These are phyloP conservation scores for Drosophila hydei DNA, from an alignment of 1,140 invertebrate genomes.

Conservation along the genomic window DNA sequence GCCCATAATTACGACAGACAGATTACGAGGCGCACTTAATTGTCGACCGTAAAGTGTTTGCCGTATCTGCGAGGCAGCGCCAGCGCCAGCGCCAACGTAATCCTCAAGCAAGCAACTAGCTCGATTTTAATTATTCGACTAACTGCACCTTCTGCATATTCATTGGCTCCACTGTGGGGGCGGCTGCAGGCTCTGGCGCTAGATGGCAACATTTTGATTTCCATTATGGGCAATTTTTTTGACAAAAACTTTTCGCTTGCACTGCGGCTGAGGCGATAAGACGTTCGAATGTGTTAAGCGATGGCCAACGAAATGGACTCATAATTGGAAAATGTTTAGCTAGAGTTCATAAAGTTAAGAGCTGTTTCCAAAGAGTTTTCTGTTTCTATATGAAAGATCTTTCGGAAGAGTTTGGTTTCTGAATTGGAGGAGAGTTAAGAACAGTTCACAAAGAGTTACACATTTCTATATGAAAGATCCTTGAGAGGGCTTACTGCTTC, in stretches of 20 bases:
- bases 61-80: constrained; percentile 49
- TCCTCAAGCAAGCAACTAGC: constrained; percentile 31
- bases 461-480: no score
- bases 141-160: constrained; percentile 61
- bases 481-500: no score
- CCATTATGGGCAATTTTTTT: constrained; percentile 48
- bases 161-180: constrained; percentile 43
- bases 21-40: constrained; percentile 73
- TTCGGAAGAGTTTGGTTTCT: neutral
- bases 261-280: constrained; percentile 60
- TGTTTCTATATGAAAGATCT: neutral
- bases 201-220: constrained; percentile 58
- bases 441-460: no score
- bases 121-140: constrained; percentile 77
- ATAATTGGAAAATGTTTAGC: constrained; percentile 20
- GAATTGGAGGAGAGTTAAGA: no score
- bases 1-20: constrained; percentile 79
- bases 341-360: no score
- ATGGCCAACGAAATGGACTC: constrained; percentile 21
- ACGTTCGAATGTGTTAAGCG: constrained; percentile 43
- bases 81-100: constrained; percentile 22
- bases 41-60: constrained; percentile 69
- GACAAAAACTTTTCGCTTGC: constrained; percentile 51
- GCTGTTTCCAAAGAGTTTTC: neutral
- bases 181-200: neutral